phyloP scores from a whole-genome alignment of 2,888 invertebrate genomes.

The Latrodectus elegans region DNA sequence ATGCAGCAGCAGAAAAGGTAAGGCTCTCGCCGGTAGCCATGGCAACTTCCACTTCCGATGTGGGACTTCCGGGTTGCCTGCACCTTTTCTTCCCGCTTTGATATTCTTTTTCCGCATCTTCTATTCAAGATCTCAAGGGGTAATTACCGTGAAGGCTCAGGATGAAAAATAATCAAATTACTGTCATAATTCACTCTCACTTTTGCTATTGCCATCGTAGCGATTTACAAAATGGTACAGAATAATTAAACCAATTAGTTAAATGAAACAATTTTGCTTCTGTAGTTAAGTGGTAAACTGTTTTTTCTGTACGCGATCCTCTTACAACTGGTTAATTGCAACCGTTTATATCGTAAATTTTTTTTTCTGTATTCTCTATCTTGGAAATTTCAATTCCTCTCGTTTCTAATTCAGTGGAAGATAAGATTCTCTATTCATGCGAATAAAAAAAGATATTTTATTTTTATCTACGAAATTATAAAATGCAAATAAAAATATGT shows the following conservation, averaged over 20 bases:
- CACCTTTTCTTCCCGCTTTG: neutral
- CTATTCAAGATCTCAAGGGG: neutral
- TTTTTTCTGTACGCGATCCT: neutral
- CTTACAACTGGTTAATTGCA: too few species aligned
- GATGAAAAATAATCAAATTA: neutral
- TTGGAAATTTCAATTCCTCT: too few species aligned
- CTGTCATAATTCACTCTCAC: slow-evolving; percentile 1
- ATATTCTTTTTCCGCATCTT: neutral
- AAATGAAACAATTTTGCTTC: neutral
- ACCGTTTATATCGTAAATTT: too few species aligned
- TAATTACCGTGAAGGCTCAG: neutral
- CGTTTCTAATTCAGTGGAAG: too few species aligned
- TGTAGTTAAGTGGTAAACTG: neutral
- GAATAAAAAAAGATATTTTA: too few species aligned
- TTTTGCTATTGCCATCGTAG: neutral
- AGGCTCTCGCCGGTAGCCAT: slow-evolving; percentile 58
- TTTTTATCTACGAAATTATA: too few species aligned
- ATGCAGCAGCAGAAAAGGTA: slow-evolving; percentile 38
- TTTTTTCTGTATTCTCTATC: too few species aligned
- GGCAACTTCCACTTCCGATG: slow-evolving; percentile 54
- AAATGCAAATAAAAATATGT: too few species aligned
- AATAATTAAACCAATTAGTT: neutral
- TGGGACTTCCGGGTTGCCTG: slow-evolving; percentile 46
- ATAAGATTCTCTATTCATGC: too few species aligned
- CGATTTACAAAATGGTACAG: neutral